Base-by-base conservation (phyloP, 2,113 vertebrate genomes). In the Fulica atra region DNA sequence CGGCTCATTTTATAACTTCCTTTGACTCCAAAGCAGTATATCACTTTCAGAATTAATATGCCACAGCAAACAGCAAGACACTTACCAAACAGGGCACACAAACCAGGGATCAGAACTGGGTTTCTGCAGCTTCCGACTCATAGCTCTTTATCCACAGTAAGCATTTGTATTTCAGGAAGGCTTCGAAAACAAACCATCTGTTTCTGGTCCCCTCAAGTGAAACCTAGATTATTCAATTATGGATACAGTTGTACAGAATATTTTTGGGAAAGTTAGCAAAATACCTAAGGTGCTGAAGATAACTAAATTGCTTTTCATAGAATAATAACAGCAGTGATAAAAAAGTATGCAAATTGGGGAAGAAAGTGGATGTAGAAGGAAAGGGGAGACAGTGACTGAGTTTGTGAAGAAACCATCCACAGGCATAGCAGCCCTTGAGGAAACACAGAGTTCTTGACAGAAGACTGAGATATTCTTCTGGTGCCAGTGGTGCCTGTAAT, bases 11-110 rank as follows among this genome's bases (percentile, higher is more conserved):
- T 93, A 85, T 78, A 81, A 93, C 82, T 93, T 95, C 76, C 86
- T 94, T 86, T 92, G 53, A 88, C 33, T 94, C 2, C 0, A 74
- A 88, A 90, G 53, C 23, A 56, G 18, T 93, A 33, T 61, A 81
- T 90, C 76, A 92, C 33, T 92, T 92, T 70, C 76, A 90, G 82
- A 92, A 95, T 86, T 88, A 90, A 93, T 86, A 73, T 51, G 68
- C n/a, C 89, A 35, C 38, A 73, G 57, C 28, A 78, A 95, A 73
- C 33, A 93, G 33, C 59, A 81, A 84, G 56, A 60, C 10, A 69
- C 70, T 60, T 89, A 64, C 82, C 35, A 91, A 92, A 93, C 7
- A 83, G 64, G 68, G 35, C 10, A 40, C 29, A 74, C 15, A 78
- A 90, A 44, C 46, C 16, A 83, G 6, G 26, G 48, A 70, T 63